These are phyloP conservation scores for Erpornis zantholeuca DNA, from an alignment of 2,113 vertebrate genomes.

Conservation along the genomic window DNA sequence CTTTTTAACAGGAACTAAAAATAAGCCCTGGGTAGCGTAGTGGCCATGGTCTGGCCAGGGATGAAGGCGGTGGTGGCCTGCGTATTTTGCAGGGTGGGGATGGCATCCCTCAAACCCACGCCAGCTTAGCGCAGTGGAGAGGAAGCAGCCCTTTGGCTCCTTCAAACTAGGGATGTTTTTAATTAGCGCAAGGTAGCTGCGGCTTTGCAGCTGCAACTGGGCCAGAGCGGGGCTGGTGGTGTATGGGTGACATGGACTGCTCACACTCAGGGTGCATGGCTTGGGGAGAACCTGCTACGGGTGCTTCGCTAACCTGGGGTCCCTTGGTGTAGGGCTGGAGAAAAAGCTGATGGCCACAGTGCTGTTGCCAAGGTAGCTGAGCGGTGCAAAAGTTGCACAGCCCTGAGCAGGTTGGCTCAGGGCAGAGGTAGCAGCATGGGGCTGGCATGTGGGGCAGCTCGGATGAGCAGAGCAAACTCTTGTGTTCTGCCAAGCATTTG, in stretches of 20 bases:
- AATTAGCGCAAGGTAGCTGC: not conserved
- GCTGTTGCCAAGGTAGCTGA: not conserved
- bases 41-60: not conserved
- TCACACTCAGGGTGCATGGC: fast-evolving
- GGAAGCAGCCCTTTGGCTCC: conserved; percentile 6
- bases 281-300: fast-evolving
- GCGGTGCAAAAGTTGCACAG: fast-evolving
- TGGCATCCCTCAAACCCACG: not conserved
- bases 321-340: fast-evolving
- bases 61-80: not conserved
- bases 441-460: not conserved
- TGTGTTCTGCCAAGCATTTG: not conserved
- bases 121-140: not conserved
- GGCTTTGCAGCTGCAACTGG: not conserved
- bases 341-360: fast-evolving
- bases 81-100: not conserved
- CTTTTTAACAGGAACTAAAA: not conserved
- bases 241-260: fast-evolving
- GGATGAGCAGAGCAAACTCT: not conserved
- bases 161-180: conserved; percentile 14
- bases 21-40: not conserved
- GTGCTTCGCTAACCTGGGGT: not conserved
- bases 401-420: not conserved
- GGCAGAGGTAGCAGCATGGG: not conserved
- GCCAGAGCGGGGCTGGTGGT: fast-evolving